Base-by-base conservation (phyloP, 2,888 invertebrate species). In the Drosophila greeni region DNA sequence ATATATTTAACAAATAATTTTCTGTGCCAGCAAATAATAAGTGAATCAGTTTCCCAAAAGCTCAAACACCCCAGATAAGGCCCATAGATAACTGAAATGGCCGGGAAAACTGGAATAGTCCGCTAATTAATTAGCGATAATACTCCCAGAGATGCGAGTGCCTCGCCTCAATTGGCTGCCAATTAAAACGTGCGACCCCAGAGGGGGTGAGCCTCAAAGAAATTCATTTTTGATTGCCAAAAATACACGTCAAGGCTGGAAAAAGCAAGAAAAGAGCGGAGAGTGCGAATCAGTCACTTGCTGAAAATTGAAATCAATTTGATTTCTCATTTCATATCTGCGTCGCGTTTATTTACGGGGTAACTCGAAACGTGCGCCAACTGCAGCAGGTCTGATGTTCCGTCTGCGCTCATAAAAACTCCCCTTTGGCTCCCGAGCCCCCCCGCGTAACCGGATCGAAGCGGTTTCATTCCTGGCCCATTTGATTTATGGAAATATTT, bases 231-330 rank as follows among this genome's bases (percentile, higher is more conserved):
- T 80, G 77, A 77, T 82, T 71, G 83, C 81, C 81, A 64, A 82
- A 81, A 84, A 82, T 69, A 71, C 43, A 24, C 39, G 11, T 40
- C 80, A 73, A 70, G 69, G 49, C 26, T 31, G 24, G 14, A n/a
- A 48, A 51, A 29, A 8, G n/a, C 47, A 6, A 12, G 20, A 33
- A 36, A 24, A 6, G 29, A 16, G 14, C 24, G n/a, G 29, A 33
- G 45, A 33, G 45, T 47, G 40, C 45, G 39, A 48, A 52, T 52
- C 39, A 42, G 26, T 60, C 47, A 49, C 54, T 51, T 69, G 55
- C 47, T 55, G 66, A 66, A 68, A 81, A 84, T 84, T 81, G 62
- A 75, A 80, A 75, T 77, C 84, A 81, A 81, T 84, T 81, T 80
- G 55, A 72, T 81, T 60, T 47, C 45, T 20, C 31, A 47, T 31